Evolutionary conservation across 2,888 invertebrate species (phyloP).

Genomic region (Ryuthela nishihirai): DNA sequence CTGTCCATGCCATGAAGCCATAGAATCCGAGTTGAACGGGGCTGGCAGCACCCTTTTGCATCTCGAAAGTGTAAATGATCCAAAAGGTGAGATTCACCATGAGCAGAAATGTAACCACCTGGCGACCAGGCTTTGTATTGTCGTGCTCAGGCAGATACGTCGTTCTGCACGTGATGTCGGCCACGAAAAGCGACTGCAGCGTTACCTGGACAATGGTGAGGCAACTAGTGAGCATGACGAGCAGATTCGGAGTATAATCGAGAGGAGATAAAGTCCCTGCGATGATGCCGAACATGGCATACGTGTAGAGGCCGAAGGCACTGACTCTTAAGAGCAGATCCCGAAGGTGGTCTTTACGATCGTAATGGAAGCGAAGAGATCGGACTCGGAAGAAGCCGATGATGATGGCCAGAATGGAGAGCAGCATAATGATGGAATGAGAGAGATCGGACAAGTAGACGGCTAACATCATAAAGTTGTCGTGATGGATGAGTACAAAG

Average conservation of each 20-base stretch:
- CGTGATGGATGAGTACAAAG: conserved; percentile 82
- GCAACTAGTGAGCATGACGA: conserved; percentile 84
- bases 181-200: conserved; percentile 85
- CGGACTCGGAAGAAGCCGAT: conserved; percentile 64
- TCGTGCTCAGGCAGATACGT: conserved; percentile 54
- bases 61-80: conserved; percentile 92
- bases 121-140: conserved; percentile 88
- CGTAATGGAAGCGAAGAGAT: conserved; percentile 83
- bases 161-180: conserved; percentile 72
- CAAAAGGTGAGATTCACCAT: conserved; percentile 96
- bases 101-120: conserved; percentile 89
- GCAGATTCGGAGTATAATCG: conserved; percentile 68
- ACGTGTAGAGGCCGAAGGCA: conserved; percentile 87
- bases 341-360: conserved; percentile 49
- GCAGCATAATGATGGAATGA: conserved; percentile 82
- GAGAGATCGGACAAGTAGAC: conserved; percentile 88
- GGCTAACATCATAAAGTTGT: conserved; percentile 72
- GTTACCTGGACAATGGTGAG: conserved; percentile 81
- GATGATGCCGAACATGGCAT: conserved; percentile 90
- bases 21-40: conserved; percentile 80
- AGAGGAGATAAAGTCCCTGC: conserved; percentile 74
- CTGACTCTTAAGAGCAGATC: conserved; percentile 89
- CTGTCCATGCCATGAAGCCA: conserved; percentile 87
- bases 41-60: conserved; percentile 87
- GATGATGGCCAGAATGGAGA: conserved; percentile 83